Percentiles rank a stretch among this genome's conserved stretches.
phyloP scores from a whole-genome alignment of 1,140 invertebrate species.

The Pachyrhynchus sulphureomaculatus region DNA sequence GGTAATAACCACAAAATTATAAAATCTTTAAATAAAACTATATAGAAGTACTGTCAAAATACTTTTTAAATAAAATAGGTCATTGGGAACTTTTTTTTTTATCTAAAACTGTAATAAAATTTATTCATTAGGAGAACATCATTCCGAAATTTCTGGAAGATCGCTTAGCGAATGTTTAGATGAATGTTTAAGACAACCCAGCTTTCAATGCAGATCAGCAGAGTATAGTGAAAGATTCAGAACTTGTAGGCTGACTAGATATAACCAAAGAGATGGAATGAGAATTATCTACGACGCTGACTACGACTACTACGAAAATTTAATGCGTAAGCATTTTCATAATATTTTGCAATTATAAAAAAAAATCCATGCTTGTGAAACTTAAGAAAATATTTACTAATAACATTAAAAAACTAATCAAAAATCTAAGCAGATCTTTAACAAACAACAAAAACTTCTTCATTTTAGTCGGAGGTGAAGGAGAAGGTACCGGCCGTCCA shows the following conservation, averaged over 20 bases:
- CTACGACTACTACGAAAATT: constrained; percentile 89
- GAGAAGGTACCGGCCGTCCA: constrained; percentile 26
- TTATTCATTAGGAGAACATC: constrained; percentile 73
- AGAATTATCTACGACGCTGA: constrained; percentile 85
- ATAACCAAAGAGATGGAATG: constrained; percentile 85
- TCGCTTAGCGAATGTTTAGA: constrained; percentile 86
- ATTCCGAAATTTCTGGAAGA: constrained; percentile 83
- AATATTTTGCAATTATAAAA: background rate
- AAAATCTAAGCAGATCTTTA: too few relatives aligned
- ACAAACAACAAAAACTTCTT: background rate
- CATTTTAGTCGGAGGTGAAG: constrained; percentile 41
- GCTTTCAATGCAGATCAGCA: constrained; percentile 83
- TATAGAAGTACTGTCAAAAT: too few relatives aligned
- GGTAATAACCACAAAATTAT: constrained; percentile 49
- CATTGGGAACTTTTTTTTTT: too few relatives aligned
- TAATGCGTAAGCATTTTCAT: constrained; percentile 73
- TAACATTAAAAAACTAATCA: too few relatives aligned
- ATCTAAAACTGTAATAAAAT: too few relatives aligned
- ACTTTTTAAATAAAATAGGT: too few relatives aligned
- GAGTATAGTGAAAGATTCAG: constrained; percentile 83
- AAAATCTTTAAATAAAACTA: background rate
- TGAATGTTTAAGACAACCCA: constrained; percentile 82
- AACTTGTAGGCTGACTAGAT: constrained; percentile 80
- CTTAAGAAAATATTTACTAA: too few relatives aligned
- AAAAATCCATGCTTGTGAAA: background rate